Base-by-base conservation (phyloP, 2,888 invertebrate species). In the Drosophila buzzatii region DNA sequence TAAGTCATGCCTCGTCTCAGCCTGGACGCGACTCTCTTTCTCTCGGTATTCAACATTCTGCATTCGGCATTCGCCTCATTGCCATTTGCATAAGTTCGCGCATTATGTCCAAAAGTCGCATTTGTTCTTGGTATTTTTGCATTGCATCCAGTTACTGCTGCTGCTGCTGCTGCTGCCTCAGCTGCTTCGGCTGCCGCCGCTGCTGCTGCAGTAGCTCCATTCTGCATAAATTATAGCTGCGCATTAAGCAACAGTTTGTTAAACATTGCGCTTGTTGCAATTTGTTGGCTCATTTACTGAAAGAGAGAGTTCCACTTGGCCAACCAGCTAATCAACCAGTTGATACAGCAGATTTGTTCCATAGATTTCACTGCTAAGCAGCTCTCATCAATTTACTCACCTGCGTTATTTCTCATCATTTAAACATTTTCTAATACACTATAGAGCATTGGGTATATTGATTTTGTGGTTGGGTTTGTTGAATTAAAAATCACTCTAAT, bases 1-100 rank as follows among this genome's bases (percentile, higher is more conserved):
- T 92, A 92, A 92, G 89, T 92, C 92, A 92, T 92, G 91, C 86
- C 82, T 85, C 91, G 89, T 89, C 83, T 80, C 60, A 52, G 61
- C 81, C 77, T 80, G 78, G 81, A 72, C 39, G 60, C 53, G 81
- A 74, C 16, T 39, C 7, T 39, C 14, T 39, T 7, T 16, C 16
- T 16, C 45, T 65, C 47, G 20, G 2, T 27, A 18, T 31, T 49
- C 49, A 12, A 1, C 42, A 20, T 33, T 52, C 33, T 12, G 42
- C 18, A 31, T 37, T 49, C 63, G 44, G n/a, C 31, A 27, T 33
- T 14, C 58, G 45, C 45, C 65, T 39, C 53, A 23, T 37, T 20
- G 47, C 61, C 73, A 90, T 87, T 87, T 87, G 91, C 91, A 87
- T 87, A 91, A 91, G 91, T 91, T 91, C 81, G 91, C 89, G 90